Evolutionary conservation across 2,888 invertebrate genomes (phyloP).

Genomic region (Caenorhabditis parvicauda): DNA sequence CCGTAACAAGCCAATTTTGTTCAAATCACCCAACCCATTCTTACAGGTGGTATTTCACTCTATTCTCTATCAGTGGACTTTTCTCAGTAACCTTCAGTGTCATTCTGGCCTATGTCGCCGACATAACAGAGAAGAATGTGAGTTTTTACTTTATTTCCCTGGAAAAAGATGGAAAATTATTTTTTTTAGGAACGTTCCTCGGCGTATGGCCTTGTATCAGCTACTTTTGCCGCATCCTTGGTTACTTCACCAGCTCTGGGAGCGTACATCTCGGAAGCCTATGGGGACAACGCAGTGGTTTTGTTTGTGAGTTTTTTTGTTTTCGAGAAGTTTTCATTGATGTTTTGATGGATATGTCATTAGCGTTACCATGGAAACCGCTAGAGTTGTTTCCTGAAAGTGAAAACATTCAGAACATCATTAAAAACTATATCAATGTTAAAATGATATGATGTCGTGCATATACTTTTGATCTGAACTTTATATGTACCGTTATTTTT

Average conservation of each 20-base stretch:
- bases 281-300: slow-evolving; percentile 82
- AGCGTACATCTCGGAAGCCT: slow-evolving; percentile 72
- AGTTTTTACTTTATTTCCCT: neutral
- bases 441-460: too few relatives aligned
- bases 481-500: too few relatives aligned
- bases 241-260: slow-evolving; percentile 97
- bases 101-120: slow-evolving; percentile 98
- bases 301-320: slow-evolving; percentile 27
- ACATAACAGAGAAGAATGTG: slow-evolving; percentile 83
- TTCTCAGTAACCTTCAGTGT: slow-evolving; percentile 99
- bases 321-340: neutral
- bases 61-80: slow-evolving; percentile 96
- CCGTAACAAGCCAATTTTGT: too few relatives aligned
- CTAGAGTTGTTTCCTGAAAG: too few relatives aligned
- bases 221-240: slow-evolving; percentile 97
- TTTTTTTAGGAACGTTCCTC: slow-evolving; percentile 50
- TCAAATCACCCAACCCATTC: too few relatives aligned
- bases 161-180: neutral
- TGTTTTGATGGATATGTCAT: too few relatives aligned
- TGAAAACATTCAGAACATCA: too few relatives aligned
- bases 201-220: slow-evolving; percentile 73
- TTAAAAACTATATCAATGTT: too few relatives aligned
- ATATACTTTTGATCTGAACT: too few relatives aligned
- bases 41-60: slow-evolving; percentile 90
- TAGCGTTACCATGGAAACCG: too few relatives aligned